Evolutionary conservation across 2,113 vertebrate genomes (phyloP).

Genomic region (Sebastes schlegelii): DNA sequence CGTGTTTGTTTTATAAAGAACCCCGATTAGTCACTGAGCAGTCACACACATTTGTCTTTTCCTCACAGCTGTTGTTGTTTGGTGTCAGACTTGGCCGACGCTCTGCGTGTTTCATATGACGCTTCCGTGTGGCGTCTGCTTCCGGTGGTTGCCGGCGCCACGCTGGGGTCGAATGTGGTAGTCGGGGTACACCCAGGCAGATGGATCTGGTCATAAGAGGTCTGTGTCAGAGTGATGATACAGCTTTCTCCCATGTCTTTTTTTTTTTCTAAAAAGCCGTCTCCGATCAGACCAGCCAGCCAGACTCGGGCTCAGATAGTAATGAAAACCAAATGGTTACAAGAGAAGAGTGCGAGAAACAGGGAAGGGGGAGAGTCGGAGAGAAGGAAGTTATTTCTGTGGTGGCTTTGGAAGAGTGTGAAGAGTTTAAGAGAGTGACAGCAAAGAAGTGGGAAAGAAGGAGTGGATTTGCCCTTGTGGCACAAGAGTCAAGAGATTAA

Average conservation of each 20-base stretch:
- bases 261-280: slow-evolving; percentile 20
- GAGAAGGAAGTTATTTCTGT: slow-evolving; percentile 46
- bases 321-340: slow-evolving; percentile 92
- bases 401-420: slow-evolving; percentile 55
- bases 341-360: slow-evolving; percentile 76
- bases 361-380: slow-evolving; percentile 21
- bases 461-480: slow-evolving; percentile 21
- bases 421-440: slow-evolving; percentile 48
- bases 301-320: slow-evolving; percentile 84
- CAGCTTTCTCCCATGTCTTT: slow-evolving; percentile 81
- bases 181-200: slow-evolving; percentile 86
- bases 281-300: slow-evolving; percentile 81
- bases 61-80: slow-evolving; percentile 73
- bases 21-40: slow-evolving; percentile 39
- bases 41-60: slow-evolving; percentile 49
- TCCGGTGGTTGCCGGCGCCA: slow-evolving; percentile 76
- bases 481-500: slow-evolving; percentile 20
- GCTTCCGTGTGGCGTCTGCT: slow-evolving; percentile 65
- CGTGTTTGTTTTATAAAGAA: slow-evolving; percentile 50
- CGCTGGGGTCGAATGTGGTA: slow-evolving; percentile 73
- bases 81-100: slow-evolving; percentile 64
- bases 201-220: slow-evolving; percentile 86
- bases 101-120: slow-evolving; percentile 66
- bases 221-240: slow-evolving; percentile 88
- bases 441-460: not conserved